These are phyloP conservation scores for Cirrhinus molitorella DNA, from an alignment of 2,797 vertebrate genomes.

Conservation along the genomic window DNA sequence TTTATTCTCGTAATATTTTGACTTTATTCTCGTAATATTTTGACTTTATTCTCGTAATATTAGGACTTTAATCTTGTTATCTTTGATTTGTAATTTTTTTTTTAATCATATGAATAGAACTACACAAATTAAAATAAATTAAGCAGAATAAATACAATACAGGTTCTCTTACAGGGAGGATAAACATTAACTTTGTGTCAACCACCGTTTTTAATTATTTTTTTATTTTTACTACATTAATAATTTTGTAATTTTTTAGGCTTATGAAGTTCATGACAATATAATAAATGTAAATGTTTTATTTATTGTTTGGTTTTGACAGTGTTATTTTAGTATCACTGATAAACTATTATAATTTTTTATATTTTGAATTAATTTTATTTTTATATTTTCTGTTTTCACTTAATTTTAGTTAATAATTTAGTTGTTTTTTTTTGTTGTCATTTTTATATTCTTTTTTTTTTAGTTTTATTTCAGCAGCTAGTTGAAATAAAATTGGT, in stretches of 20 bases:
- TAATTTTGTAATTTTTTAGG: not conserved
- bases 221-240: not conserved
- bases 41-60: too few species aligned
- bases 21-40: too few species aligned
- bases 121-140: too few species aligned
- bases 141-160: not conserved
- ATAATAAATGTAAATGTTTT: not conserved
- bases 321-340: not conserved
- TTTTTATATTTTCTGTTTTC: not conserved
- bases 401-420: not conserved
- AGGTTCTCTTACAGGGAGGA: not conserved
- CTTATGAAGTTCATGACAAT: not conserved
- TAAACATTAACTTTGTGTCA: accelerated
- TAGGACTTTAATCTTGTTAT: too few species aligned
- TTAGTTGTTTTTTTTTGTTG: too few species aligned
- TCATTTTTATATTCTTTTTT: not conserved
- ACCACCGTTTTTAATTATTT: not conserved
- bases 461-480: not conserved
- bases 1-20: too few species aligned
- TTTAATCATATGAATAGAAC: too few species aligned
- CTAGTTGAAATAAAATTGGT: not conserved
- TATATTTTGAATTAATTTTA: not conserved
- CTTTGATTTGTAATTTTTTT: too few species aligned
- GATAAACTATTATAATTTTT: not conserved
- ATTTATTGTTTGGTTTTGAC: not conserved